Base-by-base conservation (phyloP, 2,113 vertebrate species). In the Tupaia tana region DNA sequence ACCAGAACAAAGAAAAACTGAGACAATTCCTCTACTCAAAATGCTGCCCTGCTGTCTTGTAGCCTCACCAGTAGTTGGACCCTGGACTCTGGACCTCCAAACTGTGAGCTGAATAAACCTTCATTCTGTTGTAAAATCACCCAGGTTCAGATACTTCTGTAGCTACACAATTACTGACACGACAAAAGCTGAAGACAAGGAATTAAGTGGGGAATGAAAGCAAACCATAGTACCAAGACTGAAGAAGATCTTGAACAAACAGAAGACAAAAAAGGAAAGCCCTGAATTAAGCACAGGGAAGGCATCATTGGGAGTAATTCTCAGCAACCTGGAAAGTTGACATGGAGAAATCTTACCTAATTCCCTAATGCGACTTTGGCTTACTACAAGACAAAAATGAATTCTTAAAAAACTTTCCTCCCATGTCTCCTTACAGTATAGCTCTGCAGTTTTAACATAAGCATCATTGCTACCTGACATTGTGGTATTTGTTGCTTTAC, bases 321-420 rank as follows among this genome's bases (percentile, higher is more conserved):
- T 90, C 64, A 89, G 54, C 70, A 96, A 77, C 13, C 5, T 16
- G 69, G 20, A 64, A 20, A 86, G 25, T 2, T 64, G 54, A 58
- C 15, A 15, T 24, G 75, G 25, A 29, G 74, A 80, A n/a, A 1
- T 59, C 64, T 86, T 63, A 22, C 24, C 14, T 58, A 64, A 64
- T 24, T 74, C 13, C 25, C 29, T 73, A 67, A 69, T 74, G 20
- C 15, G 31, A 85, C 20, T 61, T 85, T 82, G 2, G 16, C 58
- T 91, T 87, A 3, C n/a, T 92, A 75, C 7, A 81, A 69, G 52
- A 61, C 90, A 88, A 13, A 92, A 73, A 67, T 67, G 54, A 77
- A 29, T 63, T 80, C 10, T 9, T 64, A 73, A 31, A 22, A 81
- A 63, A 11, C 9, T 58, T 58, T n/a, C 14, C 27, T 75, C 16